Base-by-base conservation (phyloP, 2,797 vertebrate species). In the Thamnophis elegans region DNA sequence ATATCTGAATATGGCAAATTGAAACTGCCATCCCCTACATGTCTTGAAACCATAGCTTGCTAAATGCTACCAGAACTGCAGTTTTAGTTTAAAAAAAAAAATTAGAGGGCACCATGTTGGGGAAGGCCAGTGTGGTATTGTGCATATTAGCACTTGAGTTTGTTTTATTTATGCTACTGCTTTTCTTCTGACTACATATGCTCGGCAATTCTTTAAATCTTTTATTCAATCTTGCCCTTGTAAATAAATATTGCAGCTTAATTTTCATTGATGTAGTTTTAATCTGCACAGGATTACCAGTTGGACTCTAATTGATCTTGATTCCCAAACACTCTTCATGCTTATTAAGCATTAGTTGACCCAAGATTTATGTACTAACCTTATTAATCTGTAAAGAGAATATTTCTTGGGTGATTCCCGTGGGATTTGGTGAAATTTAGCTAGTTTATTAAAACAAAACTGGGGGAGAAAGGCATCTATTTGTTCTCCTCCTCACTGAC, bases 201-300 rank as follows among this genome's bases (percentile, higher is more conserved):
- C 93, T 92, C 88, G 90, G 93, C 11, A 55, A 18, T 51, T 95
- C 94, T 87, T 90, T 42, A 82, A 82, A 94, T 58, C 54, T 90
- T 68, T 93, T 94, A 60, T 96, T 92, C 94, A 94, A 90, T 25
- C 60, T 68, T 60, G 53, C 92, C 88, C 89, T 95, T 91, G 93
- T 93, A 94, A 89, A 94, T 85, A 89, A 25, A 94, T 91, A 59
- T 58, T 95, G 95, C 94, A 93, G 25, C 58, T 94, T 92, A 91
- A 73, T 55, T 88, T 53, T 73, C 51, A 94, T 90, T 91, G 14
- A 94, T 95, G 89, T 85, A 85, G 92, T 96, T 94, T 89, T 95
- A 95, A 96, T 95, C 95, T 96, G 91, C 53, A 90, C 94, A 94
- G 93, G 94, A 87, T 93, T 93, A 59, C 87, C 95, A 95, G 94